These are phyloP conservation scores for Zosterops japonicus DNA, from an alignment of 2,113 vertebrate species.

Conservation along the genomic window DNA sequence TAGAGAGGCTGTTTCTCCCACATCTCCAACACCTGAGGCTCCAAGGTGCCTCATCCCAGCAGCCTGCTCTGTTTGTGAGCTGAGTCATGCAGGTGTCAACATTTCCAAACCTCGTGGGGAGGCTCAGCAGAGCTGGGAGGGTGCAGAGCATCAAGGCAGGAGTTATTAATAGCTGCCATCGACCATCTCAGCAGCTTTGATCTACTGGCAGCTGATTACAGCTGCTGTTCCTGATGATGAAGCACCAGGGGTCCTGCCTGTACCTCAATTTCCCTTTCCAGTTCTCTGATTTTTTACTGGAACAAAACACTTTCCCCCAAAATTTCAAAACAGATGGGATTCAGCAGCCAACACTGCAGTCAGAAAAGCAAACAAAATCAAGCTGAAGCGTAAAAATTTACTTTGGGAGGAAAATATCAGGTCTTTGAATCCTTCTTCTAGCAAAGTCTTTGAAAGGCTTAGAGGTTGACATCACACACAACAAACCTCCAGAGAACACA, in stretches of 20 bases:
- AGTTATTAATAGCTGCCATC: conserved; percentile 59
- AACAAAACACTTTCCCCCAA: neutral
- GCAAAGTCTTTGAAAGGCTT: conserved; percentile 43
- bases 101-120: neutral
- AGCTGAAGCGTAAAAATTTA: neutral
- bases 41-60: neutral
- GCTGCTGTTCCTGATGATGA: neutral
- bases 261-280: neutral
- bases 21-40: neutral
- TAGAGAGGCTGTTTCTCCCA: neutral
- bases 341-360: neutral
- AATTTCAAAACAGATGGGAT: neutral
- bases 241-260: neutral
- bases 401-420: neutral
- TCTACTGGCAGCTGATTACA: conserved; percentile 39
- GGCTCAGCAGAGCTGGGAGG: conserved; percentile 17
- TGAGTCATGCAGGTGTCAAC: conserved; percentile 51
- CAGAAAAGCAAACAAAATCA: conserved; percentile 6
- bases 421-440: neutral
- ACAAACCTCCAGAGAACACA: neutral
- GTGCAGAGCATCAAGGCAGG: neutral
- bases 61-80: neutral
- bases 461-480: conserved; percentile 15
- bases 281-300: neutral
- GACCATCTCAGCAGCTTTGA: conserved; percentile 37